phyloP scores from a whole-genome alignment of 1,140 invertebrate genomes.

The Anoplophora glabripennis region DNA sequence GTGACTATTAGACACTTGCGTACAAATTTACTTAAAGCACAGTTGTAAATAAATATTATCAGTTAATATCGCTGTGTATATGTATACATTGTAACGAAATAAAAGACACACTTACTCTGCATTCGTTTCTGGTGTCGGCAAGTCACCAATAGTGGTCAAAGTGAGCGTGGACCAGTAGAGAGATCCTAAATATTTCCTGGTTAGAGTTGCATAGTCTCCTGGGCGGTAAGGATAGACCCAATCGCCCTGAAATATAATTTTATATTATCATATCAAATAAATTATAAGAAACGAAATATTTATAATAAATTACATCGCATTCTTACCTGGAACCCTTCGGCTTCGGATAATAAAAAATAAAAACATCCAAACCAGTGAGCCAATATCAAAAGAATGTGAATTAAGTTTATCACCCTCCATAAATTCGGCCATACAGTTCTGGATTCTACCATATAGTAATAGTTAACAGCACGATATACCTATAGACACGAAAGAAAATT shows the following conservation, averaged over 20 bases:
- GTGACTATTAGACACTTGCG: no score
- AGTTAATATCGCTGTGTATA: no score
- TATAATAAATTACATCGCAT: not conserved
- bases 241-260: conserved; percentile 59
- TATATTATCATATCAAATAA: not conserved
- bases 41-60: no score
- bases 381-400: conserved; percentile 90
- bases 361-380: conserved; percentile 98
- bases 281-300: no score
- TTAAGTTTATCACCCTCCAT: conserved; percentile 92
- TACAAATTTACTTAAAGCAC: no score
- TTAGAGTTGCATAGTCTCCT: conserved; percentile 80
- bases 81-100: no score
- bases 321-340: conserved; percentile 76
- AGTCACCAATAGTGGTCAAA: conserved; percentile 92
- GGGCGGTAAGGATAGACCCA: conserved; percentile 90
- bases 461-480: conserved; percentile 87
- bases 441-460: conserved; percentile 95
- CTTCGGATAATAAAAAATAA: conserved; percentile 91
- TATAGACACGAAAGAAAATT: conserved; percentile 50
- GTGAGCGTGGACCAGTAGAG: conserved; percentile 96
- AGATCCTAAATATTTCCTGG: conserved; percentile 89
- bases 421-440: conserved; percentile 93
- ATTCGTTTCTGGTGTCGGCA: conserved; percentile 92
- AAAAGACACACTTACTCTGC: conserved; percentile 78